These are phyloP conservation scores for Lycophotia porphyrea DNA, from an alignment of 2,888 invertebrate genomes.

Conservation along the genomic window DNA sequence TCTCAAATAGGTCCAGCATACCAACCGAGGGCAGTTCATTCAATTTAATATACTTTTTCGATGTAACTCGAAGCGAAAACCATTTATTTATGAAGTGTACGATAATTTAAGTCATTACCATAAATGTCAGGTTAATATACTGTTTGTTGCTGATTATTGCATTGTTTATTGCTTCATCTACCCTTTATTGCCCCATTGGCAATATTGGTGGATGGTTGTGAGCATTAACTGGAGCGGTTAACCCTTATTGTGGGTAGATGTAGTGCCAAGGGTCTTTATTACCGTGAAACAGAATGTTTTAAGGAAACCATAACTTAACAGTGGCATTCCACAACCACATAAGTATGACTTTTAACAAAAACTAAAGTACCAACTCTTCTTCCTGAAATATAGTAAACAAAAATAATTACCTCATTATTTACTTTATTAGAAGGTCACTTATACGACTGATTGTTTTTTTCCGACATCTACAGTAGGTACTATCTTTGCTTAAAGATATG, in stretches of 20 bases:
- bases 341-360: neutral
- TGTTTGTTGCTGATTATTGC: conserved; percentile 23
- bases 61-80: conserved; percentile 68
- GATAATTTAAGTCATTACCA: conserved; percentile 70
- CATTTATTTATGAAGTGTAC: conserved; percentile 59
- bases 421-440: neutral
- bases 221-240: neutral
- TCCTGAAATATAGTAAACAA: neutral
- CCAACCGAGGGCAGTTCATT: conserved; percentile 48
- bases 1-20: conserved; percentile 65
- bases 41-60: conserved; percentile 58
- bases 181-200: neutral
- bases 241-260: neutral
- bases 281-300: neutral
- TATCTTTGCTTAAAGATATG: neutral
- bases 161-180: conserved; percentile 53
- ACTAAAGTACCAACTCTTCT: neutral
- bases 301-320: neutral
- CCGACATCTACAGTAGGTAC: neutral
- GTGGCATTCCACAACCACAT: neutral
- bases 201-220: neutral
- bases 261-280: conserved; percentile 1
- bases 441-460: neutral
- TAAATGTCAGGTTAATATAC: conserved; percentile 64
- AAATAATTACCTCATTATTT: neutral